Conservation (phyloP, 2,113 vertebrate species). For the Megalops atlanticus region DNA sequence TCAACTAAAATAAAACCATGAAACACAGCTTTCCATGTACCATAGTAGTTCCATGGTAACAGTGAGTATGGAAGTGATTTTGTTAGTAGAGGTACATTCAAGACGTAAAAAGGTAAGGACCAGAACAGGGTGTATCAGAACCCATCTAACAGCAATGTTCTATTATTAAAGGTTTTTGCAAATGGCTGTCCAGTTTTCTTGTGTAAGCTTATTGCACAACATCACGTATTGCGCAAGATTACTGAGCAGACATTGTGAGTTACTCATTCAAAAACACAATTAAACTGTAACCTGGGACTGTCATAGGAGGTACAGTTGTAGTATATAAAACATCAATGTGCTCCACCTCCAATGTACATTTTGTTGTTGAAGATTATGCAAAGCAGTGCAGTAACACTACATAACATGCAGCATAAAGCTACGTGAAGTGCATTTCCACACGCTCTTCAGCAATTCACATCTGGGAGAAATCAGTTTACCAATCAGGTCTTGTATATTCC, state of each 20-base stretch:
- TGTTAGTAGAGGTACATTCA: background rate
- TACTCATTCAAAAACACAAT: background rate
- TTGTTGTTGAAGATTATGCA: background rate
- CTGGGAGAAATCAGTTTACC: background rate
- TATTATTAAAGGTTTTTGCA: background rate
- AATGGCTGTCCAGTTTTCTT: conserved; percentile 6
- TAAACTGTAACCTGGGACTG: background rate
- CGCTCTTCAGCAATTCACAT: background rate
- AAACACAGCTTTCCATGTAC: too few species aligned
- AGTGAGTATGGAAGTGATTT: background rate
- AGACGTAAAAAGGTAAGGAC: background rate
- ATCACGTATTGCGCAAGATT: conserved; percentile 14
- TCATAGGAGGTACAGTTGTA: background rate
- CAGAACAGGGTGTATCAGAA: too few species aligned
- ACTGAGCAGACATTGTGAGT: background rate
- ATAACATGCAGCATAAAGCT: too few species aligned
- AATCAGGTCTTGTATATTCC: background rate
- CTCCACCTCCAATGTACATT: background rate
- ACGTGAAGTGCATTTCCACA: background rate
- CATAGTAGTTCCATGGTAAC: too few species aligned
- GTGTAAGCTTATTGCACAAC: conserved; percentile 22
- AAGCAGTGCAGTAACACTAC: too few species aligned
- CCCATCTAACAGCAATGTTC: background rate
- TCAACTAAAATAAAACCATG: too few species aligned
- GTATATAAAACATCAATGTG: background rate